phyloP scores from a whole-genome alignment of 2,113 vertebrate genomes.

The Myotis lucifugus region DNA sequence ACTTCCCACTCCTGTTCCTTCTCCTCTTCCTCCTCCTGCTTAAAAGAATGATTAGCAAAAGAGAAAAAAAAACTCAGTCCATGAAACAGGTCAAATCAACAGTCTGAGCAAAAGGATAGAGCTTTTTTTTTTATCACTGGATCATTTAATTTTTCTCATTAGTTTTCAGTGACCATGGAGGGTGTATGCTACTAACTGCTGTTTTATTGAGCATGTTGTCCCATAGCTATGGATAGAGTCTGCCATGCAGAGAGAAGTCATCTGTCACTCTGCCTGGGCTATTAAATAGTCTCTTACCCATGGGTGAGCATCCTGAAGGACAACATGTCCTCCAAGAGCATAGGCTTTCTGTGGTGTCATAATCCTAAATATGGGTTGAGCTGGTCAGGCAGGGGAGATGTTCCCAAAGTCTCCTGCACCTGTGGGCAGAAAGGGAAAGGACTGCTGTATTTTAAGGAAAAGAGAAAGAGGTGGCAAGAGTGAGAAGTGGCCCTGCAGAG shows the following conservation, averaged over 20 bases:
- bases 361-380: not conserved
- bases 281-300: not conserved
- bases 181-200: not conserved
- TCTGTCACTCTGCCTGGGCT: not conserved
- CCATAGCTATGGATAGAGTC: not conserved
- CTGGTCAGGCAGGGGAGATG: not conserved
- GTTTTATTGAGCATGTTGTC: not conserved
- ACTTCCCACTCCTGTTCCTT: rapidly evolving
- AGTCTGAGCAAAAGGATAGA: not conserved
- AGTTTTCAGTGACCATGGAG: not conserved
- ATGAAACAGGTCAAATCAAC: not conserved
- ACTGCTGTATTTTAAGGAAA: not conserved
- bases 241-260: not conserved
- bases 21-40: not conserved
- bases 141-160: not conserved
- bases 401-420: not conserved
- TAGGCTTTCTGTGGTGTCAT: not conserved
- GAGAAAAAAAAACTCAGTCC: not conserved
- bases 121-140: not conserved
- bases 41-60: not conserved
- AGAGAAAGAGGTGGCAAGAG: not conserved
- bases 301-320: not conserved
- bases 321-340: not conserved
- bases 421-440: not conserved
- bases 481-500: not conserved